These are phyloP conservation scores for Protodeltote pygarga DNA, from an alignment of 2,888 invertebrate genomes.

Conservation along the genomic window DNA sequence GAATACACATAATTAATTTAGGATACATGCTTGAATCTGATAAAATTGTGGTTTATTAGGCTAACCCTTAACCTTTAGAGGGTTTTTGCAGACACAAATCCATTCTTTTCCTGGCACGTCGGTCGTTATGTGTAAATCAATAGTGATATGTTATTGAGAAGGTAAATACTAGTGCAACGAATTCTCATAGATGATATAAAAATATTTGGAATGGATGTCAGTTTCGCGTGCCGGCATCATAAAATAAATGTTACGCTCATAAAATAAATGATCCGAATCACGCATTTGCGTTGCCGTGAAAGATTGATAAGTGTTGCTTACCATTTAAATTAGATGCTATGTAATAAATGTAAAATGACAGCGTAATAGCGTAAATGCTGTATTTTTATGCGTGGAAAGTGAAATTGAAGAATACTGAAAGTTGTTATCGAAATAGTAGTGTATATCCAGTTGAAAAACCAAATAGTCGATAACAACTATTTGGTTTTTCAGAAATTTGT, in stretches of 20 bases:
- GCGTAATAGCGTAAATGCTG: background rate
- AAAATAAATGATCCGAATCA: constrained; percentile 31
- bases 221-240: constrained; percentile 34
- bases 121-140: background rate
- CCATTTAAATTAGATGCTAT: constrained; percentile 15
- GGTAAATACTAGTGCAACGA: background rate
- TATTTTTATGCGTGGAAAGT: constrained; percentile 3
- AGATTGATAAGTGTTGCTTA: background rate
- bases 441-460: no score
- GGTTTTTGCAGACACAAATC: no score
- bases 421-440: background rate
- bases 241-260: constrained; percentile 24
- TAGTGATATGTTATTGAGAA: background rate
- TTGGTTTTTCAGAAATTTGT: no score
- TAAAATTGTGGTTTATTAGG: no score
- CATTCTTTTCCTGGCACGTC: no score
- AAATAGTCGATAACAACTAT: no score
- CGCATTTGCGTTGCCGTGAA: constrained; percentile 15
- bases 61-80: no score
- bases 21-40: no score
- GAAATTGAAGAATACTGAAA: background rate
- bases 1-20: no score
- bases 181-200: constrained; percentile 9
- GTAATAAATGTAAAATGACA: constrained; percentile 2
- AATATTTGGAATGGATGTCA: constrained; percentile 22